A percentile compares a stretch with the other conserved stretches of the same genome.
Conservation (phyloP, 1,140 invertebrate genomes). For the honey bee (Apis mellifera) region Amel_HAv3.1 CM009936.2:15715501-15716000, state of each 20-base stretch:
- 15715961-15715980: slow-evolving; percentile 45
- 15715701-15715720: background rate
- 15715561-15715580: too few relatives aligned
- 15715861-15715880: background rate
- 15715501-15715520: too few relatives aligned
- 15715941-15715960: slow-evolving; percentile 40
- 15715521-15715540: too few relatives aligned
- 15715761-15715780: background rate
- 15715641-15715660: too few relatives aligned
- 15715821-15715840: background rate
- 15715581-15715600: too few relatives aligned
- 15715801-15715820: background rate
- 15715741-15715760: background rate
- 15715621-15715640: too few relatives aligned
- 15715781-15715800: slow-evolving; percentile 3
- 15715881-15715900: slow-evolving; percentile 14
- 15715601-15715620: too few relatives aligned
- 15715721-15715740: background rate
- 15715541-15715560: too few relatives aligned
- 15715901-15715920: background rate
- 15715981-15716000: slow-evolving; percentile 53
- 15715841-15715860: slow-evolving; percentile 27
- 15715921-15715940: slow-evolving; percentile 12
- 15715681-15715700: slow-evolving; percentile 7
- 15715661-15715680: too few relatives aligned